Conservation (phyloP, 2,888 invertebrate genomes). For the Drosophila picticornis region DNA sequence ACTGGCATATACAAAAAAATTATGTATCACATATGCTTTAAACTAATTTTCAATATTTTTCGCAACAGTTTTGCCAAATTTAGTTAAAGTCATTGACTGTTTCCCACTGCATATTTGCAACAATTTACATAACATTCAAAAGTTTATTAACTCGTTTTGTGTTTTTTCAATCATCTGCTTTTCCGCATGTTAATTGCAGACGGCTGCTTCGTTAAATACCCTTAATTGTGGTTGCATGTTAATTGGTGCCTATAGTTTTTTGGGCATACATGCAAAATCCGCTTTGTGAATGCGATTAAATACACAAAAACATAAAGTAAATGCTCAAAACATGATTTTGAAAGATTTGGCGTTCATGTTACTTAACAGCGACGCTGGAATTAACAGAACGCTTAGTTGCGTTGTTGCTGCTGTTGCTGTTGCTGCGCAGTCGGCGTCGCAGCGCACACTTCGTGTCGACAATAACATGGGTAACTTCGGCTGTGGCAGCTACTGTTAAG, state of each 20-base stretch:
- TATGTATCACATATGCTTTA: background rate
- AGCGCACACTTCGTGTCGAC: constrained; percentile 43
- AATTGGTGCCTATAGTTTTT: constrained; percentile 36
- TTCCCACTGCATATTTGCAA: constrained; percentile 15
- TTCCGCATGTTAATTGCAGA: constrained; percentile 45
- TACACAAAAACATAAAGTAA: constrained; percentile 13
- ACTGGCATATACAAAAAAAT: background rate
- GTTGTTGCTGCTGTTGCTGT: constrained; percentile 21
- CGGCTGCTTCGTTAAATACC: constrained; percentile 19
- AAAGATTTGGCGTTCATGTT: constrained; percentile 28
- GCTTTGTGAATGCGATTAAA: constrained; percentile 24
- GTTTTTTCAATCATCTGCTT: constrained; percentile 26
- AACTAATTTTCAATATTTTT: background rate
- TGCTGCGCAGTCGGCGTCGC: constrained; percentile 48
- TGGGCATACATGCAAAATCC: constrained; percentile 40
- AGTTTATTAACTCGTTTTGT: constrained; percentile 8
- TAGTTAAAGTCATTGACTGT: background rate
- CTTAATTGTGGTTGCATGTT: constrained; percentile 46
- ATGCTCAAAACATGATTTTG: constrained; percentile 18
- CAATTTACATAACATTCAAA: constrained; percentile 28
- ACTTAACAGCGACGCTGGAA: constrained; percentile 11
- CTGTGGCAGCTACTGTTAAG: constrained; percentile 43
- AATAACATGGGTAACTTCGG: constrained; percentile 47
- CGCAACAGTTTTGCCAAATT: background rate
- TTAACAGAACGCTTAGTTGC: constrained; percentile 26